Conservation (phyloP, 2,888 invertebrate genomes). For the Caenorhabditis sp. region DNA sequence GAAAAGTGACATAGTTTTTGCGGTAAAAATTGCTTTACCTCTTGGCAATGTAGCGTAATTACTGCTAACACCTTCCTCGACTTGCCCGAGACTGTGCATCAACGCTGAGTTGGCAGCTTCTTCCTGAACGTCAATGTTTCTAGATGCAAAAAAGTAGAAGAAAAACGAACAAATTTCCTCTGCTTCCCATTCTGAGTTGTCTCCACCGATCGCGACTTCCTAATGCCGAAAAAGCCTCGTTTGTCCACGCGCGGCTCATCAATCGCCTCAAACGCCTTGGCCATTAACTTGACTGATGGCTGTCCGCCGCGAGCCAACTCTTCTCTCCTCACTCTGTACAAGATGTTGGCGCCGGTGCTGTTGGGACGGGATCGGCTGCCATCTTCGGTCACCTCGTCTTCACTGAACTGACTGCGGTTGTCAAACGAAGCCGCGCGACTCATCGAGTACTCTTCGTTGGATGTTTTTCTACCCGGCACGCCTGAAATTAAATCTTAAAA, state of each 20-base stretch:
- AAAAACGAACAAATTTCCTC: conserved; percentile 43
- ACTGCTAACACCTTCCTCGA: conserved; percentile 61
- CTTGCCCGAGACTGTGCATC: conserved; percentile 62
- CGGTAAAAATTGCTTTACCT: too few relatives aligned
- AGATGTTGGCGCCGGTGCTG: conserved; percentile 73
- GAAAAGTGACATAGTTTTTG: conserved; percentile 62
- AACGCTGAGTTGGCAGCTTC: conserved; percentile 50
- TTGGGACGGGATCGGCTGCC: conserved; percentile 34
- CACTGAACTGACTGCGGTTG: conserved; percentile 56
- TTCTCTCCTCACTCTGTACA: conserved; percentile 77
- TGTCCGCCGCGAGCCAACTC: conserved; percentile 76
- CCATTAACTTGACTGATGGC: conserved; percentile 75
- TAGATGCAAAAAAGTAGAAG: neutral
- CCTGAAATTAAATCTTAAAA: conserved; percentile 13
- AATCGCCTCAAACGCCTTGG: conserved; percentile 76
- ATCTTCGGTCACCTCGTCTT: conserved; percentile 49
- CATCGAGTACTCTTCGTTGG: conserved; percentile 52
- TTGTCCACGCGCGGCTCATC: conserved; percentile 67
- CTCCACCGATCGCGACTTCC: conserved; percentile 78
- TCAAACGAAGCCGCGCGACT: conserved; percentile 53
- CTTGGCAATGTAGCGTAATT: conserved; percentile 66
- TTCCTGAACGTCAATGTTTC: conserved; percentile 17
- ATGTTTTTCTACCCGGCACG: conserved; percentile 54
- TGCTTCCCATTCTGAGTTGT: conserved; percentile 60
- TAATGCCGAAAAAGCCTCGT: conserved; percentile 74